phyloP scores from a whole-genome alignment of 2,113 vertebrate species.

The Pampusana beccarii region DNA sequence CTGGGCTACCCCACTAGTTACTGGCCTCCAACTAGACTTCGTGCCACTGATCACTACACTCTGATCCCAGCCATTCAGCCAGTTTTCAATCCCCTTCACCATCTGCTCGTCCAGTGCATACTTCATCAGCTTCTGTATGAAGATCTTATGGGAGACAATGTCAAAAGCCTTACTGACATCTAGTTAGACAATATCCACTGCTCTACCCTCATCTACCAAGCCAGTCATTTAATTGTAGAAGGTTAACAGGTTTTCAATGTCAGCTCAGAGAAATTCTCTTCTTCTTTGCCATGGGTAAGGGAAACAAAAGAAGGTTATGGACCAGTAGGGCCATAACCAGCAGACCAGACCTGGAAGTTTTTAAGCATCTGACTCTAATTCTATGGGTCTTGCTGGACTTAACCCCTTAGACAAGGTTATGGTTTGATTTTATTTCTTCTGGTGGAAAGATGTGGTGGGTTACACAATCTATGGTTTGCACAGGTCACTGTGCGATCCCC shows the following conservation, averaged over 20 bases:
- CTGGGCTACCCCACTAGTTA: no score
- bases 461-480: background rate
- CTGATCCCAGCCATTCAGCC: no score
- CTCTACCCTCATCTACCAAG: background rate
- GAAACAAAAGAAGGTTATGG: background rate
- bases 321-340: background rate
- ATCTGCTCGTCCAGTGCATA: no score
- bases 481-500: background rate
- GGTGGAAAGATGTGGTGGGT: background rate
- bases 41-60: no score
- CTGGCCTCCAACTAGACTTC: no score
- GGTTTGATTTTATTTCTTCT: background rate
- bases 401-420: background rate
- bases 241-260: background rate
- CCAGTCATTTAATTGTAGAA: background rate
- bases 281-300: background rate
- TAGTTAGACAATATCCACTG: background rate
- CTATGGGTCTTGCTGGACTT: background rate
- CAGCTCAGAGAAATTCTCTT: background rate
- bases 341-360: background rate
- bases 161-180: no score
- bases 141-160: no score
- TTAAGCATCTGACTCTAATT: background rate
- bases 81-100: no score
- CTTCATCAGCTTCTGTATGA: no score